A percentile compares a stretch with the other conserved stretches of the same genome.
Conservation (phyloP, 2,888 invertebrate species). For the Rotaria sp. region DNA sequence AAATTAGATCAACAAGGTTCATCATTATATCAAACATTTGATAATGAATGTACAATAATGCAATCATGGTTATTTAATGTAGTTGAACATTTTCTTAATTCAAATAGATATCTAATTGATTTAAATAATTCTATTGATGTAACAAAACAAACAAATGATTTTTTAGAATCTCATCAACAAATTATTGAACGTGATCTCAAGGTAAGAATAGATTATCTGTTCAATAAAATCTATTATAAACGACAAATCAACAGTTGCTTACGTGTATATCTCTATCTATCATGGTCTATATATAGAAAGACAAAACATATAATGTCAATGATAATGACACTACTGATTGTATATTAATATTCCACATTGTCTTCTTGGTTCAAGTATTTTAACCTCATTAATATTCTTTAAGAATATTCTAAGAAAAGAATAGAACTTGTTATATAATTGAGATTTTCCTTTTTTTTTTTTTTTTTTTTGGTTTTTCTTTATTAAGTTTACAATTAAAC, state of each 20-base stretch:
- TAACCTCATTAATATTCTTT: not conserved
- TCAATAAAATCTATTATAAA: not conserved
- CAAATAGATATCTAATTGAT: not conserved
- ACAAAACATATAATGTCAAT: not conserved
- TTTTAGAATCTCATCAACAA: constrained; percentile 22
- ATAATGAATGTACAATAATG: not conserved
- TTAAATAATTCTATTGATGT: not conserved
- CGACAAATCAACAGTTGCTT: not conserved
- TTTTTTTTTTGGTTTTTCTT: too few relatives aligned
- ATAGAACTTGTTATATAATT: too few relatives aligned
- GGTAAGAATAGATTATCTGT: not conserved
- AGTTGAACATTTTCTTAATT: not conserved
- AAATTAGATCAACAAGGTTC: constrained; percentile 27
- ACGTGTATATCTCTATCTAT: not conserved
- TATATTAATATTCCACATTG: not conserved
- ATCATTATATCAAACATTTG: constrained; percentile 27
- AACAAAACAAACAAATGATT: not conserved
- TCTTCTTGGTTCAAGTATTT: not conserved
- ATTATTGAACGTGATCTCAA: constrained; percentile 9
- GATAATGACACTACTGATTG: not conserved
- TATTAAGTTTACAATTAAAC: too few relatives aligned
- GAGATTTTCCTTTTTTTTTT: too few relatives aligned
- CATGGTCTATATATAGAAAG: not conserved
- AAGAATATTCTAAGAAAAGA: not conserved
- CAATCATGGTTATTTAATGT: constrained; percentile 13